Conservation (phyloP, 2,888 invertebrate genomes). For the Yponomeuta cagnagella region DNA sequence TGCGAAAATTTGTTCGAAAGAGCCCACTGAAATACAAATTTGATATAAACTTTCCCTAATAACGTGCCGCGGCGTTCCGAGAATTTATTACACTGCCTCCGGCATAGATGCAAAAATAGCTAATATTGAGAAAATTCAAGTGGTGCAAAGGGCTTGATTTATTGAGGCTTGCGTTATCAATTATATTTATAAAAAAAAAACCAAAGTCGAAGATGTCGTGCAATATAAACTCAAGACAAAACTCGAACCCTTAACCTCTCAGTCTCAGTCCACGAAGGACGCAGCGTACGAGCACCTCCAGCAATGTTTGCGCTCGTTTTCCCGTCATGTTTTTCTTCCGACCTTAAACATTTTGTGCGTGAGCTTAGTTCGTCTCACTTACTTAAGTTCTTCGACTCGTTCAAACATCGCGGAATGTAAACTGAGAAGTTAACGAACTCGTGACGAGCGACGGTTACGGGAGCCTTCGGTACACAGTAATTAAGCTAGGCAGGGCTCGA, state of each 20-base stretch:
- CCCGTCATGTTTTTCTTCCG: conserved; percentile 39
- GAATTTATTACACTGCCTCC: background rate
- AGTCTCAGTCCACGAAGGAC: background rate
- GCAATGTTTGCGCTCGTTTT: conserved; percentile 17
- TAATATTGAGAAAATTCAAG: too few species aligned
- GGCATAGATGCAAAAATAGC: background rate
- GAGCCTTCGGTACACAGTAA: background rate
- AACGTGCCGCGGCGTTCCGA: background rate
- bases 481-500: background rate
- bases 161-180: too few species aligned
- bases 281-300: conserved; percentile 8
- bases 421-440: conserved; percentile 48
- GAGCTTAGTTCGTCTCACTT: conserved; percentile 47
- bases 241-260: too few species aligned
- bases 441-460: conserved; percentile 21
- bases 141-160: too few species aligned
- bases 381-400: conserved; percentile 47
- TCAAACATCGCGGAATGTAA: conserved; percentile 49
- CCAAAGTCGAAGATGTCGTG: too few species aligned
- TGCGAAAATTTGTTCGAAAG: background rate
- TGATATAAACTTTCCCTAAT: background rate
- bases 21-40: background rate
- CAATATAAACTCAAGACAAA: too few species aligned
- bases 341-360: conserved; percentile 47
- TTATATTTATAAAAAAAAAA: too few species aligned